Conservation (phyloP, 2,113 vertebrate genomes). For the Melanocharis versteri region DNA sequence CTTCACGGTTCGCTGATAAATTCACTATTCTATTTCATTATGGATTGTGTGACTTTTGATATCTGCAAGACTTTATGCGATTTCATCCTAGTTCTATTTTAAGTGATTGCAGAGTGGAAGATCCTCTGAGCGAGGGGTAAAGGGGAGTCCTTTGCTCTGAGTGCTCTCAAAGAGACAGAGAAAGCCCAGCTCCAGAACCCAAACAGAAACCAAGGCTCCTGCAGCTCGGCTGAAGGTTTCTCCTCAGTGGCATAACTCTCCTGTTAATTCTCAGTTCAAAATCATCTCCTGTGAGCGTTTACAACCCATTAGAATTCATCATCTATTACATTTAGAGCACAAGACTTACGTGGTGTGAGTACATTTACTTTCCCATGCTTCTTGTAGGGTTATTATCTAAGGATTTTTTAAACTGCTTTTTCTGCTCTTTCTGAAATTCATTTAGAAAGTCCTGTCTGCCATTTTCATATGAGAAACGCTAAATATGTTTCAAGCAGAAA, state of each 20-base stretch:
- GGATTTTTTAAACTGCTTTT: background rate
- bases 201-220: background rate
- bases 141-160: background rate
- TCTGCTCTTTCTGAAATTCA: background rate
- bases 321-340: background rate
- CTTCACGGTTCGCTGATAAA: background rate
- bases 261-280: background rate
- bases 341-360: rapidly evolving
- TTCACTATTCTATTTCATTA: background rate
- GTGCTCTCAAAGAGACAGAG: background rate
- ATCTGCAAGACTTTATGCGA: background rate
- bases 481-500: background rate
- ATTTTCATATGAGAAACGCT: background rate
- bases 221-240: background rate
- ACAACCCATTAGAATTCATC: background rate
- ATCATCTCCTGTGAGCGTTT: background rate
- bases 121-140: background rate
- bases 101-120: background rate
- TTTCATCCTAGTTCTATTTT: background rate
- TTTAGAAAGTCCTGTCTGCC: background rate
- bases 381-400: background rate
- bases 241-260: background rate
- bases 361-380: background rate
- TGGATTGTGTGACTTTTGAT: background rate
- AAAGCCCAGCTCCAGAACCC: background rate